A percentile compares a stretch with the other conserved stretches of the same genome.
These are phyloP conservation scores for Athetis lepigone DNA, from an alignment of 2,888 invertebrate genomes.

Conservation along the genomic window DNA sequence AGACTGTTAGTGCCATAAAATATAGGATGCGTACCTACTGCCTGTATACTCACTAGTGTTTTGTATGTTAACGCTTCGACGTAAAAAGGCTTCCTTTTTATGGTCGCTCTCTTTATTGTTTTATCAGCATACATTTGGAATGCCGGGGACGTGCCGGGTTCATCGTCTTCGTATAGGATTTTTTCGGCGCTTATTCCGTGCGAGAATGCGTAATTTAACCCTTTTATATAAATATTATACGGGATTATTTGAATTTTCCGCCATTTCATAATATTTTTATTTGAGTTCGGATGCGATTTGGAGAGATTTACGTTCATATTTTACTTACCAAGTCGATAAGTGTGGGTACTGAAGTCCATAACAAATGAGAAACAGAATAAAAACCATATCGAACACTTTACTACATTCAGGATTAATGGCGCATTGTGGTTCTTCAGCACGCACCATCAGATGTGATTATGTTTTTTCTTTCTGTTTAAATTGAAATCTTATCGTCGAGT, in stretches of 20 bases:
- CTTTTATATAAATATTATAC: constrained; percentile 64
- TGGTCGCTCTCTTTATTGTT: constrained; percentile 64
- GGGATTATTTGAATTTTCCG: constrained; percentile 58
- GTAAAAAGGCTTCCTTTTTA: constrained; percentile 59
- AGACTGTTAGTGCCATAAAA: constrained; percentile 69
- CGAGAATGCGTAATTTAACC: constrained; percentile 61
- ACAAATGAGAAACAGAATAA: constrained; percentile 9
- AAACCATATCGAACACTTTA: not conserved
- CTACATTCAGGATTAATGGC: not conserved
- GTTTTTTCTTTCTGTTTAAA: constrained; percentile 26
- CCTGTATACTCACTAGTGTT: constrained; percentile 61
- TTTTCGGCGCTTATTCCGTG: constrained; percentile 44
- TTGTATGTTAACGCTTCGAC: constrained; percentile 63
- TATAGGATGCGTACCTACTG: constrained; percentile 51
- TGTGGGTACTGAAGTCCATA: constrained; percentile 7
- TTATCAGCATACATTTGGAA: constrained; percentile 63
- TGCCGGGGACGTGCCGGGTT: constrained; percentile 45
- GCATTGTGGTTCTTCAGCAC: not conserved
- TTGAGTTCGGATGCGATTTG: constrained; percentile 38
- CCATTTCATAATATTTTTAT: constrained; percentile 58
- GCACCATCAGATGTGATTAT: constrained; percentile 2
- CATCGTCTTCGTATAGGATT: constrained; percentile 44
- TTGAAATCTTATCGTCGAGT: constrained; percentile 46
- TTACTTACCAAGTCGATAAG: constrained; percentile 32
- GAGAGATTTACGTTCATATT: constrained; percentile 41